Evolutionary conservation across 2,113 vertebrate genomes (phyloP), one percentile per base, ranked within the genome.

Genomic region (Baryphthengus martii): DNA sequence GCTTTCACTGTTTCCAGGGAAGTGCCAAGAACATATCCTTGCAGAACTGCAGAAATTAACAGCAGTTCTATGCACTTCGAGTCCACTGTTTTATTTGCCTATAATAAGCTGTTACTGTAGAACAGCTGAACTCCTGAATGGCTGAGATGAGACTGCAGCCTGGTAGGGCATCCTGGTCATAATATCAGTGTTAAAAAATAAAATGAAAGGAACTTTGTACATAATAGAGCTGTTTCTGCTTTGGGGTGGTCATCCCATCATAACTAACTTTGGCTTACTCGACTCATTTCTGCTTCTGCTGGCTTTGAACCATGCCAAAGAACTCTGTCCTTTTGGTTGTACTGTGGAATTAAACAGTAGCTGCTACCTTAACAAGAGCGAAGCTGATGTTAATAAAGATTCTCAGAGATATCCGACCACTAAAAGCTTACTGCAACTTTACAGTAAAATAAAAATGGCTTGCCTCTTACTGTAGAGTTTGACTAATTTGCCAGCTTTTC

Each of bases 301-400:
- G 66, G 37, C 73, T 89, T 87, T 91, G 75, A 95, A 88, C 63
- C 5, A 37, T 44, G 74, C 84, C 84, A 95, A 88, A 96, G 91
- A 95, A 58, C 11, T 55, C 12, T 2, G 80, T 68, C n/a, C 52
- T 87, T 84, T 29, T 56, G 31, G 19, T 78, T 89, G 71, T 82
- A 88, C 66, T 89, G 84, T 92, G 87, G 89, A 82, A 68, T 85
- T 81, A 61, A 95, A 79, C 53, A 53, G 71, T 86, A 92, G 73
- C 68, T 81, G 52, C 86, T 95, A 75, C 84, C 71, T 80, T 89
- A 67, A 71, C 20, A 80, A 86, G 37, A 75, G 33, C 71, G 71
- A 93, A 81, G 55, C 23, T 71, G 63, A 76, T 90, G 31, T 76
- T 79, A 45, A 71, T 65, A 88, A 91, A 80, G 24, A 21, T 37